A percentile compares a stretch with the other conserved stretches of the same genome.
Evolutionary conservation across 2,888 invertebrate species (phyloP).

Genomic region (Cephus runcator): DNA sequence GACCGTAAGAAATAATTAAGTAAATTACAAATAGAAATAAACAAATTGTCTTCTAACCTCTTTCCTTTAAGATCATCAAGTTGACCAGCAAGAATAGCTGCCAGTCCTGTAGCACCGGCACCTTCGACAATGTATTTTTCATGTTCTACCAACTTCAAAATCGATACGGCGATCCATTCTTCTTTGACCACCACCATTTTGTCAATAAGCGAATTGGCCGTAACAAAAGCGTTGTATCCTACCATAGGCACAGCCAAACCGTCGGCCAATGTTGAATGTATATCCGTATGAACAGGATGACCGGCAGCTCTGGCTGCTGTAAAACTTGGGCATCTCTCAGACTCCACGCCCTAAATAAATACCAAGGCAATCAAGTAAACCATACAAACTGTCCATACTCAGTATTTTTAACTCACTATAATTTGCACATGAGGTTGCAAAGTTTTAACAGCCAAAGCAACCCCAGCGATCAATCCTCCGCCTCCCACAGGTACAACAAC

Average conservation of each 20-base stretch:
- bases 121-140: conserved; percentile 94
- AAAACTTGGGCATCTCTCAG: conserved; percentile 92
- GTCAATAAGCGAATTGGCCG: conserved; percentile 79
- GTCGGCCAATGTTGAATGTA: conserved; percentile 84
- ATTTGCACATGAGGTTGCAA: conserved; percentile 84
- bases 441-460: conserved; percentile 89
- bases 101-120: conserved; percentile 87
- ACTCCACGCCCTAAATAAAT: conserved; percentile 83
- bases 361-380: not conserved
- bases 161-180: conserved; percentile 86
- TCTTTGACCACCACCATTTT: conserved; percentile 85
- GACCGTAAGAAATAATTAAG: not conserved
- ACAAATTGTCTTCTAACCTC: conserved; percentile 68
- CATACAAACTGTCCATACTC: not conserved
- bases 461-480: conserved; percentile 92
- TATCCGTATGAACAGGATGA: conserved; percentile 75
- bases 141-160: conserved; percentile 80
- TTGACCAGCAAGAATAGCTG: conserved; percentile 84
- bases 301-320: conserved; percentile 76
- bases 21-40: not conserved
- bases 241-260: conserved; percentile 89
- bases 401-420: conserved; percentile 74
- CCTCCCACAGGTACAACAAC: conserved; percentile 94
- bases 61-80: conserved; percentile 84
- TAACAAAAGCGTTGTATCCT: conserved; percentile 86